These are phyloP conservation scores for Salvelinus alpinus DNA, from an alignment of 2,113 vertebrate genomes.

Conservation along the genomic window DNA sequence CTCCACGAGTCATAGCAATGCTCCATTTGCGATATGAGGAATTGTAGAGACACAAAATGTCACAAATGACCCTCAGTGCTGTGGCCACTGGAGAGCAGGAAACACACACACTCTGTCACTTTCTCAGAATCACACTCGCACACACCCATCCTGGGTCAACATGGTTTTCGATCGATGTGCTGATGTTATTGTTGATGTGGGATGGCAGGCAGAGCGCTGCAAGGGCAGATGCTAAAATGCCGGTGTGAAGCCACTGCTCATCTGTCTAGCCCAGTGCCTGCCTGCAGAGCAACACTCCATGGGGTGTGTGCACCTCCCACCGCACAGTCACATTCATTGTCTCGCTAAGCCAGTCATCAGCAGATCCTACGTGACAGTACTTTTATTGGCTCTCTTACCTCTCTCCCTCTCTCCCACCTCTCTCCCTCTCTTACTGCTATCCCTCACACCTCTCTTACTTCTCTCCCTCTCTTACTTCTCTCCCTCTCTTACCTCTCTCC, in stretches of 20 bases:
- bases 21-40: background rate
- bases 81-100: background rate
- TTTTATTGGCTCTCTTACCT: conserved; percentile 16
- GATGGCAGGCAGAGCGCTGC: conserved; percentile 13
- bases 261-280: conserved; percentile 21
- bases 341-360: conserved; percentile 47
- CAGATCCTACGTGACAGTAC: conserved; percentile 48
- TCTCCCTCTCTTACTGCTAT: background rate
- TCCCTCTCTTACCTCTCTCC: no score
- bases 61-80: background rate
- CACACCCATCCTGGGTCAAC: conserved; percentile 18
- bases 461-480: no score
- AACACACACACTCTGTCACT: background rate
- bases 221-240: background rate
- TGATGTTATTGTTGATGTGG: conserved; percentile 16
- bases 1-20: background rate
- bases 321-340: conserved; percentile 28
- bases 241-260: conserved; percentile 25
- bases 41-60: background rate
- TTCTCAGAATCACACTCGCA: background rate
- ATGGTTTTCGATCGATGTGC: conserved; percentile 35
- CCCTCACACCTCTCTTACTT: background rate
- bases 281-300: conserved; percentile 31
- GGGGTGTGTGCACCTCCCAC: conserved; percentile 27
- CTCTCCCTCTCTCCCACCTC: no score